Evolutionary conservation across 2,888 invertebrate species (phyloP).

Genomic region (Sesamia inferens): DNA sequence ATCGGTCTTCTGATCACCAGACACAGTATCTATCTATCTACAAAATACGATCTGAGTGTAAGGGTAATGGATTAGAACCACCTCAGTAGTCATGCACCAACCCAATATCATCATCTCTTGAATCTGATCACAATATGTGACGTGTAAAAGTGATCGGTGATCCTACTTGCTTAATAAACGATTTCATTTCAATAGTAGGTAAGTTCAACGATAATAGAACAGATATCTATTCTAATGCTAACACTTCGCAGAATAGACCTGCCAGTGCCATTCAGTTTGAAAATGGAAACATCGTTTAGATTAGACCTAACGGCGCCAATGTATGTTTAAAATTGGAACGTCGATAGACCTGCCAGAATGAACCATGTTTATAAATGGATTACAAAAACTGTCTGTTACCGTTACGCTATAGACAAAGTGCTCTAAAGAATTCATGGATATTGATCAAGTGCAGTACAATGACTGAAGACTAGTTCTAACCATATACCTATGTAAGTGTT

Average conservation of each 20-base stretch:
- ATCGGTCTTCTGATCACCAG: too few relatives aligned
- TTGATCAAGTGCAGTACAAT: constrained; percentile 1
- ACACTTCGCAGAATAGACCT: constrained; percentile 6
- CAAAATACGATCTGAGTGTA: too few relatives aligned
- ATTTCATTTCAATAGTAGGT: too few relatives aligned
- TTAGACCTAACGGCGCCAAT: too few relatives aligned
- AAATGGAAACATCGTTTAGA: too few relatives aligned
- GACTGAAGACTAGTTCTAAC: background rate
- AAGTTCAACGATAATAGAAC: background rate
- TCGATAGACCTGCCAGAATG: too few relatives aligned
- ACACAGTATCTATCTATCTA: constrained; percentile 7
- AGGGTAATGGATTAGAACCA: constrained; percentile 9
- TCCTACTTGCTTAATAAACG: too few relatives aligned
- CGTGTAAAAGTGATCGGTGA: too few relatives aligned
- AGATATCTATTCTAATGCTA: background rate
- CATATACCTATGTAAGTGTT: background rate
- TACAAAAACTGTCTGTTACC: background rate
- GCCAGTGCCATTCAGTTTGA: background rate
- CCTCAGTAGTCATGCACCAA: background rate
- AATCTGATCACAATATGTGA: background rate
- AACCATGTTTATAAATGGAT: too few relatives aligned
- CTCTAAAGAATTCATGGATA: background rate
- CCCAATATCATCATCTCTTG: background rate
- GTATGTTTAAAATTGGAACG: too few relatives aligned
- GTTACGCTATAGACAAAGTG: background rate